These are phyloP conservation scores for Lasioglossum vierecki DNA, from an alignment of 2,888 invertebrate species.

Conservation along the genomic window DNA sequence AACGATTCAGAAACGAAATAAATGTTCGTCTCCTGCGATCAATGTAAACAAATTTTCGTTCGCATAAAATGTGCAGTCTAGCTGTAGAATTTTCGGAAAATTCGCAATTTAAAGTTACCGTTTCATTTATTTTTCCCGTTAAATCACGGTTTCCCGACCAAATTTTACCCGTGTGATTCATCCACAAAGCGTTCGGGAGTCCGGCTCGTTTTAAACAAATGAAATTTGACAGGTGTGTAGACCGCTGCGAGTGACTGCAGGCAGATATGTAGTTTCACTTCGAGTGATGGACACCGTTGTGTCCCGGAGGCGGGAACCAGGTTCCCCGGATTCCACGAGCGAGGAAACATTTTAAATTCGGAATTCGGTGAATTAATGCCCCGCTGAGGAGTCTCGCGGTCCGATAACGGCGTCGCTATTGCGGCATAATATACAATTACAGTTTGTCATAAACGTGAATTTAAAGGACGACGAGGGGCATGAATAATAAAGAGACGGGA, in stretches of 20 bases:
- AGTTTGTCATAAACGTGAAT: conserved; percentile 12
- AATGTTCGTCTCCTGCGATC: background rate
- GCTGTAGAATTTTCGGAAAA: background rate
- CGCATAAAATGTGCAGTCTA: background rate
- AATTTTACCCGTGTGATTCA: background rate
- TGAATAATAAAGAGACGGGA: conserved; percentile 30
- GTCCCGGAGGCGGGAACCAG: background rate
- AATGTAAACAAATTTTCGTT: background rate
- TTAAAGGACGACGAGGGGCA: background rate
- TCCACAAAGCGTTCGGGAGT: background rate
- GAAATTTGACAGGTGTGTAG: background rate
- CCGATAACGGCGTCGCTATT: conserved; percentile 14
- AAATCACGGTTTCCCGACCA: background rate
- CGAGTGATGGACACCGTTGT: background rate
- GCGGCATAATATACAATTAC: conserved; percentile 26
- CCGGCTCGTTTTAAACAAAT: background rate
- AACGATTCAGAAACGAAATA: background rate
- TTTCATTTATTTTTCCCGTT: background rate
- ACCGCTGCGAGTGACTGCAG: background rate
- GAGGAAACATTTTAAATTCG: conserved; percentile 14
- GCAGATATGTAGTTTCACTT: background rate
- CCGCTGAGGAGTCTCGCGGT: background rate
- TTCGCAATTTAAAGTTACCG: background rate
- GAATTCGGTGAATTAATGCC: conserved; percentile 5
- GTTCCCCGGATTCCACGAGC: background rate